phyloP scores from a whole-genome alignment of 2,888 invertebrate species.

The Cylindroiulus punctatus region DNA sequence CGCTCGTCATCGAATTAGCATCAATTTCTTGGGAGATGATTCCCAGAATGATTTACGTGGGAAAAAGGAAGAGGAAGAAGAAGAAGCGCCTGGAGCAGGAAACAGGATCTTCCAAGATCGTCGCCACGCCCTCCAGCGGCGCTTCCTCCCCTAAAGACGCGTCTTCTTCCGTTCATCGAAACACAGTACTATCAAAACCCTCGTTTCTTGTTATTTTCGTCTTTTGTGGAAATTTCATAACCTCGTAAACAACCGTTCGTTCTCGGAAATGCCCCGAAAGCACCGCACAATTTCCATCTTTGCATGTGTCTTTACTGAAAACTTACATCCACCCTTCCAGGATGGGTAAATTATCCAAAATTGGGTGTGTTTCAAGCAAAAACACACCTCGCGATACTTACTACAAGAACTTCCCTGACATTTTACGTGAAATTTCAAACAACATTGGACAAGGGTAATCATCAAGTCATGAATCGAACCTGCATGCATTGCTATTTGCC shows the following conservation, averaged over 20 bases:
- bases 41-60: background rate
- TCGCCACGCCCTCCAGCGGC: background rate
- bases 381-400: too few species aligned
- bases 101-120: slow-evolving; percentile 34
- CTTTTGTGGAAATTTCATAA: slow-evolving; percentile 19
- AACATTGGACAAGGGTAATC: too few species aligned
- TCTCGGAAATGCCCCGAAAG: background rate
- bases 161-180: background rate
- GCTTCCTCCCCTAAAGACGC: background rate
- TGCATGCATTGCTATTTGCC: too few species aligned
- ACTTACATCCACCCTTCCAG: too few species aligned
- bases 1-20: background rate
- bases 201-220: background rate
- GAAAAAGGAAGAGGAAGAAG: background rate
- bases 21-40: slow-evolving; percentile 27
- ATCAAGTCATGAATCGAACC: too few species aligned
- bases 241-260: background rate
- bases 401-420: too few species aligned
- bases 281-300: background rate
- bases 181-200: background rate
- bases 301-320: too few species aligned
- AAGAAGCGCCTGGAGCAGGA: background rate
- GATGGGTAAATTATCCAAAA: too few species aligned
- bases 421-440: too few species aligned
- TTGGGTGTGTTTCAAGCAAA: too few species aligned